Conservation (phyloP, 2,888 invertebrate genomes). For the Alloplasta piceator region DNA sequence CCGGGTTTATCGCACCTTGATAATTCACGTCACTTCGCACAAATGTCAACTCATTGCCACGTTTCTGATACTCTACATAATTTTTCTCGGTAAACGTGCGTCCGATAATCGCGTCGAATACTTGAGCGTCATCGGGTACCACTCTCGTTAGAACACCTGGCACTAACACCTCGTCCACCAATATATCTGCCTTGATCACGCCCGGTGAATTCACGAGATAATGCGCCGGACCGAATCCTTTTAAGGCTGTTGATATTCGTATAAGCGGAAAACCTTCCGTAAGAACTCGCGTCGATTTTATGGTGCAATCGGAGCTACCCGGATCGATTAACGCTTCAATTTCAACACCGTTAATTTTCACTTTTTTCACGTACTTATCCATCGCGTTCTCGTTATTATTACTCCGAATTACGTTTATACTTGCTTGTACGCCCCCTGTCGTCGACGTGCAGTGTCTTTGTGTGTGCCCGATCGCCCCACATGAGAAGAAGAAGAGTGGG, state of each 20-base stretch:
- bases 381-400: not conserved
- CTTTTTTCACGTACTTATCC: conserved; percentile 23
- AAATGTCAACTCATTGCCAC: too few relatives aligned
- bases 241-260: too few relatives aligned
- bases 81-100: too few relatives aligned
- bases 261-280: not conserved
- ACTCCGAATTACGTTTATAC: not conserved
- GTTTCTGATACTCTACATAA: too few relatives aligned
- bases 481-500: too few relatives aligned
- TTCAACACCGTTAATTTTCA: too few relatives aligned
- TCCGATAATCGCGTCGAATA: too few relatives aligned
- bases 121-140: too few relatives aligned
- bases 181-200: not conserved
- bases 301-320: conserved; percentile 45
- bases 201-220: conserved; percentile 18
- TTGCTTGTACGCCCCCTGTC: not conserved
- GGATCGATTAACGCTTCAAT: conserved; percentile 47
- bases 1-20: too few relatives aligned
- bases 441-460: conserved; percentile 10
- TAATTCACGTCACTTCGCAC: too few relatives aligned
- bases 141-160: too few relatives aligned
- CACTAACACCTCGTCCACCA: conserved; percentile 3
- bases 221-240: too few relatives aligned
- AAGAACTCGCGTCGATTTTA: conserved; percentile 22
- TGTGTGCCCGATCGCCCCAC: conserved; percentile 32